Conservation (phyloP, 2,888 invertebrate species). For the Amphipoea oculea region DNA sequence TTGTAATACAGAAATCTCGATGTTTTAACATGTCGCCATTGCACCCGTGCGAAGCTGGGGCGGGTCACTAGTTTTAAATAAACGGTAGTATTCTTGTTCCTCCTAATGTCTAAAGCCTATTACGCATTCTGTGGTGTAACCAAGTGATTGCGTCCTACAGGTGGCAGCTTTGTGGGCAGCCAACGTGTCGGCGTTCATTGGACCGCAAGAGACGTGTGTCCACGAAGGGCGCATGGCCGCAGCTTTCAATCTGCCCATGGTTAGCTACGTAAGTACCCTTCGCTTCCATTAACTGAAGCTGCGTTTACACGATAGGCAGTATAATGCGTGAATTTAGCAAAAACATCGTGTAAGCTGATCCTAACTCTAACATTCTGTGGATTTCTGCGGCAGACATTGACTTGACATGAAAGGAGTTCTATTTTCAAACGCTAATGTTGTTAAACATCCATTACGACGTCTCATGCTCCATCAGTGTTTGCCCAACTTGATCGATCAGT, state of each 20-base stretch:
- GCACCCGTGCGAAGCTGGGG: not conserved
- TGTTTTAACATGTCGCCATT: not conserved
- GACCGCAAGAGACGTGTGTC: slow-evolving; percentile 95
- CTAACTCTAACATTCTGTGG: not conserved
- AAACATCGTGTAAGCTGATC: not conserved
- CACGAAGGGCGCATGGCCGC: slow-evolving; percentile 98
- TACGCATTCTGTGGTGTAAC: slow-evolving; percentile 2
- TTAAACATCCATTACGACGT: slow-evolving; percentile 42
- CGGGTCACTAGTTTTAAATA: not conserved
- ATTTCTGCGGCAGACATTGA: slow-evolving; percentile 6
- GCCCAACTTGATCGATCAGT: slow-evolving; percentile 56
- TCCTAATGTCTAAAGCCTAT: not conserved
- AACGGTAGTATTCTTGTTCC: not conserved
- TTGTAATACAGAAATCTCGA: not conserved
- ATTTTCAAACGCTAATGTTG: slow-evolving; percentile 36
- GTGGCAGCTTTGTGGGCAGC: slow-evolving; percentile 96
- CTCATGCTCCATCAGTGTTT: slow-evolving; percentile 34
- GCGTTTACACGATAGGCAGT: not conserved
- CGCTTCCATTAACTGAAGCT: not conserved
- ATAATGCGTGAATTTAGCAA: not conserved
- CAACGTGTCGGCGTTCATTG: slow-evolving; percentile 97
- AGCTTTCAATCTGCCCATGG: slow-evolving; percentile 98
- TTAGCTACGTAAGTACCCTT: slow-evolving; percentile 96
- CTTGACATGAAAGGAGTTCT: slow-evolving; percentile 22
- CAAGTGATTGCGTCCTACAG: slow-evolving; percentile 74